These are phyloP conservation scores for Cyclophora punctaria DNA, from an alignment of 2,888 invertebrate genomes.

Conservation along the genomic window DNA sequence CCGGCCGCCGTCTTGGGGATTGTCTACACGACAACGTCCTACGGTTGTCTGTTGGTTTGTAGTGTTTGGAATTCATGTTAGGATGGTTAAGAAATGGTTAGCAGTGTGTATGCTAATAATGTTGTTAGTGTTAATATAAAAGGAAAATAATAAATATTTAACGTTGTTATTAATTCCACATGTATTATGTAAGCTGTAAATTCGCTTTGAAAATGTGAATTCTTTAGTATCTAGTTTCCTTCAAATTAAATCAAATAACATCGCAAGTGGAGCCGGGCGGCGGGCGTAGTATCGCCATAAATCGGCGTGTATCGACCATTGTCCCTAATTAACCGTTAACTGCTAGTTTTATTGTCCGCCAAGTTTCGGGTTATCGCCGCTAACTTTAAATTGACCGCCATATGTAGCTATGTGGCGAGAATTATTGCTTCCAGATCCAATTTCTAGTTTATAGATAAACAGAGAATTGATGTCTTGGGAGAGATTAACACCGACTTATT, in stretches of 20 bases:
- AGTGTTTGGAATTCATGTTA: no score
- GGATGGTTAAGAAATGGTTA: no score
- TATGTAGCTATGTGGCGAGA: constrained; percentile 44
- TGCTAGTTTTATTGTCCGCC: constrained; percentile 56
- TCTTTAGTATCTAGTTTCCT: not conserved
- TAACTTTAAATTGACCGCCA: constrained; percentile 59
- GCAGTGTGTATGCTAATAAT: no score
- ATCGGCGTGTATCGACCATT: constrained; percentile 52
- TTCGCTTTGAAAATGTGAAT: no score
- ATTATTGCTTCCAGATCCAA: constrained; percentile 38
- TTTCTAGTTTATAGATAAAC: constrained; percentile 20
- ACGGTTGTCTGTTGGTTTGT: constrained; percentile 7
- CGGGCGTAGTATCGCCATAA: constrained; percentile 29
- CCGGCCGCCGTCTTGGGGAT: constrained; percentile 26
- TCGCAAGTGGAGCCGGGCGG: constrained; percentile 5
- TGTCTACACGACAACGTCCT: constrained; percentile 8
- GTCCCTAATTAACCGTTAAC: constrained; percentile 68
- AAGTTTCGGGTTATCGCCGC: constrained; percentile 58
- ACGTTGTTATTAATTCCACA: no score
- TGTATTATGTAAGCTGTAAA: no score
- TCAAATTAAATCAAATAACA: not conserved
- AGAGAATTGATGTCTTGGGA: not conserved
- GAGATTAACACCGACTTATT: no score
- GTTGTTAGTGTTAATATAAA: not conserved
- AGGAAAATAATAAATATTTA: not conserved